Conservation (phyloP, 2,113 vertebrate species). For the Tricholaema leucomelas region DNA sequence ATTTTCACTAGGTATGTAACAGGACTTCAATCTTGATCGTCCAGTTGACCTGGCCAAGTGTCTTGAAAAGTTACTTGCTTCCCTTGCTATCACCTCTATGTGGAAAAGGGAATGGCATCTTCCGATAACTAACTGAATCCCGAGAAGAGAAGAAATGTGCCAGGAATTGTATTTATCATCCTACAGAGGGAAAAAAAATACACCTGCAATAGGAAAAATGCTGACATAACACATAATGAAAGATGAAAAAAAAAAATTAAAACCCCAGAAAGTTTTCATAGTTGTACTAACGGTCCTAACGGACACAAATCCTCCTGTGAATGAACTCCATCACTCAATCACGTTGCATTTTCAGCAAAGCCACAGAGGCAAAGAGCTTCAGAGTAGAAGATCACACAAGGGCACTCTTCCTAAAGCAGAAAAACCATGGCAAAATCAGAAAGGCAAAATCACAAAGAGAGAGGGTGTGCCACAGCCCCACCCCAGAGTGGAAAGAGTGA, state of each 20-base stretch:
- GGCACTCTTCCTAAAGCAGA: too few species aligned
- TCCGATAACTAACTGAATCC: not conserved
- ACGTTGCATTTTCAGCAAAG: too few species aligned
- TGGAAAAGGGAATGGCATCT: not conserved
- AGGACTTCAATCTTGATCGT: not conserved
- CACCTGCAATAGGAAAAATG: not conserved
- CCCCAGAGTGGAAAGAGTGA: too few species aligned
- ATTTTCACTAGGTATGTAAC: not conserved
- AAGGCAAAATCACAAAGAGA: too few species aligned
- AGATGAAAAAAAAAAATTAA: not conserved
- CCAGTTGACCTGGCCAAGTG: not conserved
- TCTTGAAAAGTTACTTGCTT: not conserved
- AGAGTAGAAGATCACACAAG: too few species aligned
- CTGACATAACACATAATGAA: not conserved
- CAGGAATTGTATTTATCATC: not conserved
- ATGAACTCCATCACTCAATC: fast-evolving
- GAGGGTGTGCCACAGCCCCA: too few species aligned
- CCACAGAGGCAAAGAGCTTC: too few species aligned
- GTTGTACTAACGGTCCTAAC: not conserved
- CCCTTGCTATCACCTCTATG: fast-evolving
- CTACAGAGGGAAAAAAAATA: not conserved
- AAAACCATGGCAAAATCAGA: too few species aligned
- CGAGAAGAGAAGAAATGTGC: fast-evolving
- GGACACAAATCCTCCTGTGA: fast-evolving
- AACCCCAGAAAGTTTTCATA: not conserved